Conservation (phyloP, 2,113 vertebrate species). For the Cynoglossus semilaevis region DNA sequence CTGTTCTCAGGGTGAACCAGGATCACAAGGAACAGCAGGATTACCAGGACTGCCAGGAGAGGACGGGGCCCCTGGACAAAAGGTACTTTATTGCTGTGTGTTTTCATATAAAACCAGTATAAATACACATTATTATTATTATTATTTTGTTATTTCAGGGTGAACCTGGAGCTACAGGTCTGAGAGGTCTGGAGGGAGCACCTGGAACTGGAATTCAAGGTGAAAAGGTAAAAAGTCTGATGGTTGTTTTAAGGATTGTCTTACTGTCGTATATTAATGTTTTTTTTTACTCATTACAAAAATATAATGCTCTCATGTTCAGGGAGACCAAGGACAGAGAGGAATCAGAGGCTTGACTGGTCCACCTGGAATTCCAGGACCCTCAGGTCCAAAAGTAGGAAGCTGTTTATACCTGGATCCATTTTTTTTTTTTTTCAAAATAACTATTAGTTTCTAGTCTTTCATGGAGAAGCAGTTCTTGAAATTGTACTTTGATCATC, state of each 20-base stretch:
- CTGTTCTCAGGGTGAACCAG: constrained; percentile 79
- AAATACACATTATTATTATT: neutral
- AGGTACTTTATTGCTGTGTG: constrained; percentile 60
- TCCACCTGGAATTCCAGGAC: constrained; percentile 80
- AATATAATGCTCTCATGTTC: neutral
- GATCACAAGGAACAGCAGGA: constrained; percentile 77
- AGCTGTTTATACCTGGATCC: neutral
- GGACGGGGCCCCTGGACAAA: constrained; percentile 84
- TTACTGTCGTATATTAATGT: too few species aligned
- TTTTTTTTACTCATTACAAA: too few species aligned
- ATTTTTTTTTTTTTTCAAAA: neutral
- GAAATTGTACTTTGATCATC: constrained; percentile 7
- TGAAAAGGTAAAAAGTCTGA: constrained; percentile 78
- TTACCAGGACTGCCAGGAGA: constrained; percentile 84
- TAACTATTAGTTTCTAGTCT: too few species aligned
- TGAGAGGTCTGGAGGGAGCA: constrained; percentile 81
- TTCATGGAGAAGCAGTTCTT: neutral
- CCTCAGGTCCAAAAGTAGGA: constrained; percentile 83
- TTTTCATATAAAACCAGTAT: neutral
- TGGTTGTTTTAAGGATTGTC: neutral
- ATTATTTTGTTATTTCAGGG: constrained; percentile 60
- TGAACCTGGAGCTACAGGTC: constrained; percentile 79
- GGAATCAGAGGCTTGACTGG: constrained; percentile 84
- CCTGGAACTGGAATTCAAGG: constrained; percentile 83
- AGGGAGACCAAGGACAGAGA: constrained; percentile 89